Base-by-base conservation (phyloP, 1,140 invertebrate species). In the Psix sp. region DNA sequence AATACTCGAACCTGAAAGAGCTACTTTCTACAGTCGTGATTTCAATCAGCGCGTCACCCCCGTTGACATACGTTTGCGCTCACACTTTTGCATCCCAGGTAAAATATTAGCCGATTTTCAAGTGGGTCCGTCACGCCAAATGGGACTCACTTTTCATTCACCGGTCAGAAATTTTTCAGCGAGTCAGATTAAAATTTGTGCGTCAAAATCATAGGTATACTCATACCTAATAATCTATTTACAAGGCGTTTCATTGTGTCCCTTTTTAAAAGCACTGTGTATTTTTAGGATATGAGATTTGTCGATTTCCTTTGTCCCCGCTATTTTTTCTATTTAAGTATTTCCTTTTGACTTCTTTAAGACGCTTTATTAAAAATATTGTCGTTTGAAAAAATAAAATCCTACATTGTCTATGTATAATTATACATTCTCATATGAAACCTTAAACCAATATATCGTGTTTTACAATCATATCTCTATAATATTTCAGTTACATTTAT, bases 161-260 rank as follows among this genome's bases (percentile, higher is more conserved):
- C 7, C 33, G 21, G 31, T 20, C 20, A 31, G 21, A 45, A 35
- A 52, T 36, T 51, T 51, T 5, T 45, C 40, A 10, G 35, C 39
- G 36, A 63, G 51, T 57, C 49, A 56, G 48, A 51, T 57, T 65
- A 60, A 40, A 76, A 59, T 65, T 49, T 49, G 42, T 38, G 52
- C 51, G 67, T 48, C 56, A 49, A 40, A 71, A 33, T 52, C 54
- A 39, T 60, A 18, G 45, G 31, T 29, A 40, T 52, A 48, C 56
- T 63, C 56, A 62, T 51, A 45, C 74, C 74, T 76, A 76, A 76
- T 72, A 72, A 76, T 76, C 74, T 68, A 76, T 72, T 76, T 76
- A 67, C 51, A 42, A 43, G 66, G 11, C 40, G 45, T 43, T 51
- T 54, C 43, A 71, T 76, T 71, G 74, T 76, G 59, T 14, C 42